Base-by-base conservation (phyloP, 37 sponge, comb jelly and placozoan genomes). In the Cliona cf. orientalis region DNA sequence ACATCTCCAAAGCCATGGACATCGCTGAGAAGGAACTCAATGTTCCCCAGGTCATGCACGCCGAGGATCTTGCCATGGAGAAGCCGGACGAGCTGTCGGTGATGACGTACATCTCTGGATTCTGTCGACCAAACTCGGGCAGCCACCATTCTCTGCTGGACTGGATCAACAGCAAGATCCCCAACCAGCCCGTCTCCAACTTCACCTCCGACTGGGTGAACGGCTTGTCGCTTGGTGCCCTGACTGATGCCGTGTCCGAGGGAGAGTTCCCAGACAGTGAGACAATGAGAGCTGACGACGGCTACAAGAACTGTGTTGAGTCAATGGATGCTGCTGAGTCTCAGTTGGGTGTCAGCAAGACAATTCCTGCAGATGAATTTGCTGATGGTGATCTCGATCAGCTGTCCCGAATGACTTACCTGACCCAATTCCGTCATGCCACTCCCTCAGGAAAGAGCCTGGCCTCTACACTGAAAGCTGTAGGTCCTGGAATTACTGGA, bases 71-170 rank as follows among this genome's bases (percentile, higher is more conserved):
- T 57, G 75, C 74, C 53, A 81, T 91, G 19, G 78, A 80, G 28
- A 85, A 86, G 32, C 89, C 93, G 26, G 95, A 95, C 40, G 92
- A 95, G 66, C 90, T 91, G 35, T 91, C 93, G 12, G 77, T 84
- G 21, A 91, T 95, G 93, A 95, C 95, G 26, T 95, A 95, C 82
- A 72, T 95, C 32, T 87, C 90, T 36, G 87, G 85, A 73, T 95
- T 86, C 84, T 94, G 95, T 83, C 63, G 74, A 42, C 84, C 84
- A 21, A 82, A 74, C 46, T 88, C 95, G 0, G 74, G 79, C 17
- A 92, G 95, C 26, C 66, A 74, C 37, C 78, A 80, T 70, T 59
- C 66, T 19, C 92, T 95, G 21, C 71, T 91, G 34, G 82, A 82
- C 19, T 95, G 92, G 90, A 74, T 95, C 32, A 76, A 88, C 73